phyloP scores from a whole-genome alignment of 2,888 invertebrate genomes.

The Corythucha ciliata region DNA sequence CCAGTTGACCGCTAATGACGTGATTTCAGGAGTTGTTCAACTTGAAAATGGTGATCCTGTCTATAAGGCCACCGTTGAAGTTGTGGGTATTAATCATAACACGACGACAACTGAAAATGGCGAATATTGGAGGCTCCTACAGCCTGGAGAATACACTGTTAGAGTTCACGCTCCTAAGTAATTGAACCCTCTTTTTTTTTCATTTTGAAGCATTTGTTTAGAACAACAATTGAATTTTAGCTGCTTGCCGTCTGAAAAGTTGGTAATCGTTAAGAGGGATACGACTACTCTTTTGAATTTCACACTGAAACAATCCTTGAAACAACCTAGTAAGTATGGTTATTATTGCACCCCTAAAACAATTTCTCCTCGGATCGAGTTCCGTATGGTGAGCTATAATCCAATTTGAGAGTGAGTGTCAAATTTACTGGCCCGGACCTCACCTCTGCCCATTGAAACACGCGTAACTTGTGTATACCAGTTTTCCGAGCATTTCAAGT shows the following conservation, averaged over 20 bases:
- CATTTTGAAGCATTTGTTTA: neutral
- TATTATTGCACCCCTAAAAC: neutral
- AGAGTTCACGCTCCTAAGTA: constrained; percentile 55
- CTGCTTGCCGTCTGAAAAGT: constrained; percentile 13
- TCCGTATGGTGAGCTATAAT: no score
- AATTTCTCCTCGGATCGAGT: no score
- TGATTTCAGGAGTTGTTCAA: constrained; percentile 15
- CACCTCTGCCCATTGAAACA: no score
- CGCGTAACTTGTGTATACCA: no score
- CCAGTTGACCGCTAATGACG: neutral
- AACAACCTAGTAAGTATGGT: constrained; percentile 1
- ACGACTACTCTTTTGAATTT: constrained; percentile 20
- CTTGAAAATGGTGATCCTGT: constrained; percentile 50
- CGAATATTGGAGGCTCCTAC: constrained; percentile 87
- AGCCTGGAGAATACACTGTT: constrained; percentile 77
- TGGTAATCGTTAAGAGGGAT: constrained; percentile 17
- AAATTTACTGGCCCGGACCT: no score
- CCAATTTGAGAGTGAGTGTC: no score
- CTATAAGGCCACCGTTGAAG: constrained; percentile 62
- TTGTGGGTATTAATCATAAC: constrained; percentile 69
- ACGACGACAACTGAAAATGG: constrained; percentile 70
- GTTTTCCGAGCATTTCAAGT: no score
- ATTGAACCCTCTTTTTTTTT: constrained; percentile 24
- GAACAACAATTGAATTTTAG: constrained; percentile 20
- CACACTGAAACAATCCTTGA: constrained; percentile 14